These are phyloP conservation scores for Ptychoptera albimana DNA, from an alignment of 2,888 invertebrate genomes.

Conservation along the genomic window DNA sequence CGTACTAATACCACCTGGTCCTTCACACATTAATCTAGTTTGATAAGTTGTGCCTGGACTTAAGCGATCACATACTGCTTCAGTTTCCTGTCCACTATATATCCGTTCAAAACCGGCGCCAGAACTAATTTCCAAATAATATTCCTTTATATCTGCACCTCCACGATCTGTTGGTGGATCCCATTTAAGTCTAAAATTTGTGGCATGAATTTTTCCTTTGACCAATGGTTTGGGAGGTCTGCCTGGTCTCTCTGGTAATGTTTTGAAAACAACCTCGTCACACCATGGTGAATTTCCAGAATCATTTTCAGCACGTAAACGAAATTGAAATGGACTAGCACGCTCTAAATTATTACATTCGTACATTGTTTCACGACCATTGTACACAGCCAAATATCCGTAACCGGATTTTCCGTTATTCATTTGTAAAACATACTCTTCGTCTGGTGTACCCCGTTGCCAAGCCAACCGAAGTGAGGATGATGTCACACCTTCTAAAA, in stretches of 20 bases:
- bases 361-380: slow-evolving; percentile 55
- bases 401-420: slow-evolving; percentile 50
- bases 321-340: slow-evolving; percentile 67
- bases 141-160: slow-evolving; percentile 50
- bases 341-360: slow-evolving; percentile 50
- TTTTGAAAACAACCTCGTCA: slow-evolving; percentile 58
- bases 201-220: slow-evolving; percentile 69
- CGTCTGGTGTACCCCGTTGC: slow-evolving; percentile 58
- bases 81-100: slow-evolving; percentile 60
- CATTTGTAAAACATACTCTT: slow-evolving; percentile 71
- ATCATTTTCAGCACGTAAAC: slow-evolving; percentile 65
- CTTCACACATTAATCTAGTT: slow-evolving; percentile 58
- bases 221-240: slow-evolving; percentile 60
- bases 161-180: slow-evolving; percentile 62
- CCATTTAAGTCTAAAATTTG: slow-evolving; percentile 69
- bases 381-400: slow-evolving; percentile 65
- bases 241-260: slow-evolving; percentile 62
- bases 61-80: slow-evolving; percentile 66
- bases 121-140: slow-evolving; percentile 53
- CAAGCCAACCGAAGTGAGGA: slow-evolving; percentile 53
- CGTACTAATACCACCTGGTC: slow-evolving; percentile 59
- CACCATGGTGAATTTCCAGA: slow-evolving; percentile 76
- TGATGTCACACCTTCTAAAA: slow-evolving; percentile 44
- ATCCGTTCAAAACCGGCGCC: slow-evolving; percentile 56
- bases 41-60: slow-evolving; percentile 67